phyloP scores from a whole-genome alignment of 2,888 invertebrate genomes.

The Cepaea hortensis region DNA sequence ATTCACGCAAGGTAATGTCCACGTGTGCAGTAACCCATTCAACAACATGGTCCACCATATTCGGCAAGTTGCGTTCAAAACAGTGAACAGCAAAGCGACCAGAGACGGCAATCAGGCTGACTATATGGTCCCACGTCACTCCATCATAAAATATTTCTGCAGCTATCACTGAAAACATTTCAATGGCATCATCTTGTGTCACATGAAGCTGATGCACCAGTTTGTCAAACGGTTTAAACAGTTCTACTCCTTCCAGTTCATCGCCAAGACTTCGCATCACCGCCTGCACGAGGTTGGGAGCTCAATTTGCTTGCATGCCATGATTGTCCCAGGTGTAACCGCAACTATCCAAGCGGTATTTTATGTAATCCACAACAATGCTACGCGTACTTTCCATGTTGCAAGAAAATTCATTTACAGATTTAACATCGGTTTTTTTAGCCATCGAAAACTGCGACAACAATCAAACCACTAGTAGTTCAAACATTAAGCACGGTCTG shows the following conservation, averaged over 20 bases:
- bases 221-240: conserved; percentile 71
- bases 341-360: conserved; percentile 74
- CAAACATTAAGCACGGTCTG: neutral
- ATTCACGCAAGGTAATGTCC: conserved; percentile 71
- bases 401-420: conserved; percentile 43
- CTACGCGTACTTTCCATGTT: conserved; percentile 66
- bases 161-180: conserved; percentile 75
- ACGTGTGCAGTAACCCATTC: conserved; percentile 76
- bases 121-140: conserved; percentile 76
- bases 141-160: conserved; percentile 76
- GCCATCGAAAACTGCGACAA: conserved; percentile 27
- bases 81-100: conserved; percentile 75
- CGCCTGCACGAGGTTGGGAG: conserved; percentile 59
- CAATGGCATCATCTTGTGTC: conserved; percentile 70
- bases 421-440: neutral
- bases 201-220: conserved; percentile 74
- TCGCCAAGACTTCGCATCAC: conserved; percentile 71
- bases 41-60: conserved; percentile 73
- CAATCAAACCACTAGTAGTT: neutral
- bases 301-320: conserved; percentile 60
- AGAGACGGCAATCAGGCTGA: conserved; percentile 76
- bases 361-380: conserved; percentile 69
- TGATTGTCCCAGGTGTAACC: conserved; percentile 80
- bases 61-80: conserved; percentile 71
- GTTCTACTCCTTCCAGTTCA: conserved; percentile 68